Conservation (phyloP, 37 sponge, comb jelly and placozoan species). For the Dysidea cf. avara region DNA sequence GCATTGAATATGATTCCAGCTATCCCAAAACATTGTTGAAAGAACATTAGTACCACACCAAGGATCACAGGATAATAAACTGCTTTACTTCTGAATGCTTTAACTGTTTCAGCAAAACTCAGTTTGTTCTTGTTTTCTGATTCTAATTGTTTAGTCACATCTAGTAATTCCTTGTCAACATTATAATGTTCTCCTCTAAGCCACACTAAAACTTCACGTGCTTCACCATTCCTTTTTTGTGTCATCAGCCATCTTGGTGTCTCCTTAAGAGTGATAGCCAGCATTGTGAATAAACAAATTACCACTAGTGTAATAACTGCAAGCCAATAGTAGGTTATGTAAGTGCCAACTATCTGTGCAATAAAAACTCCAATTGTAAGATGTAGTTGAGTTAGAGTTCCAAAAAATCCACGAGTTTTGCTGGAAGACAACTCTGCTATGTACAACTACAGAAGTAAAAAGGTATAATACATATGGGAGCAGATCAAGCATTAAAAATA, state of each 20-base stretch:
- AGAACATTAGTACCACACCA: constrained; percentile 40
- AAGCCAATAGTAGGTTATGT: constrained; percentile 32
- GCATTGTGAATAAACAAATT: constrained; percentile 36
- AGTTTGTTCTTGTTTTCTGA: constrained; percentile 4
- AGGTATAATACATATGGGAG: too few species aligned
- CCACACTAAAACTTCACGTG: constrained; percentile 12
- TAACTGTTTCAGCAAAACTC: constrained; percentile 16
- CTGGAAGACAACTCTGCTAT: constrained; percentile 70
- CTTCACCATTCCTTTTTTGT: constrained; percentile 2
- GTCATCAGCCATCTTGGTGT: constrained; percentile 73
- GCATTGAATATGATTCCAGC: constrained; percentile 56
- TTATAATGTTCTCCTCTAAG: constrained; percentile 38
- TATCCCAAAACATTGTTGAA: constrained; percentile 67
- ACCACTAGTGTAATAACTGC: constrained; percentile 51
- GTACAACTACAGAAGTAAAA: constrained; percentile 75
- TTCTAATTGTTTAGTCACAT: too few species aligned
- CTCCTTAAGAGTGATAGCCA: constrained; percentile 62
- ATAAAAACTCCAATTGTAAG: constrained; percentile 73
- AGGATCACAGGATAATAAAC: constrained; percentile 43
- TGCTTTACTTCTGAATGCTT: constrained; percentile 11
- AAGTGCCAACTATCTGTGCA: constrained; percentile 43
- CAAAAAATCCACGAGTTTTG: constrained; percentile 62
- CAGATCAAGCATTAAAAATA: too few species aligned
- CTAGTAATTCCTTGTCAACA: constrained; percentile 30
- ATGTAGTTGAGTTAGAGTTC: constrained; percentile 68